phyloP scores from a whole-genome alignment of 92 coral and sea anemone species.

The Metridium senile region DNA sequence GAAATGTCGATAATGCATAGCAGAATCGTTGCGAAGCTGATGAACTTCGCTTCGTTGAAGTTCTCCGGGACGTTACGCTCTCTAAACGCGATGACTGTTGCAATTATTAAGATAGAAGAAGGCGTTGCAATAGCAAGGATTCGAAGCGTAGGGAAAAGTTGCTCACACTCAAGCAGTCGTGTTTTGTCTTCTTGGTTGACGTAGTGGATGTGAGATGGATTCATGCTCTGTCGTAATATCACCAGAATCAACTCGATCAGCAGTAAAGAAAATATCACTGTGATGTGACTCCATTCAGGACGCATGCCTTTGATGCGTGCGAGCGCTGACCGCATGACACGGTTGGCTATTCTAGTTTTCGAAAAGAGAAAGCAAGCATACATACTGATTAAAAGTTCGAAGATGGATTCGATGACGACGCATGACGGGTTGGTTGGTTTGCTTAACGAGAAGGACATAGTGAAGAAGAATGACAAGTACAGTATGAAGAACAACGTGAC shows the following conservation, averaged over 20 bases:
- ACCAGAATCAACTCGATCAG: slow-evolving; percentile 63
- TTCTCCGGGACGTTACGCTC: slow-evolving; percentile 81
- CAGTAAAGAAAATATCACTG: slow-evolving; percentile 43
- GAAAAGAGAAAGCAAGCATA: slow-evolving; percentile 71
- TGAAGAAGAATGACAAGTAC: slow-evolving; percentile 50
- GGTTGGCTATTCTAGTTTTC: slow-evolving; percentile 69
- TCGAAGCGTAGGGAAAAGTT: slow-evolving; percentile 57
- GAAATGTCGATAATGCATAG: slow-evolving; percentile 85
- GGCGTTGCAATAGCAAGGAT: slow-evolving; percentile 76
- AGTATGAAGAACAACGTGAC: slow-evolving; percentile 54
- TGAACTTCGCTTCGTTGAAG: slow-evolving; percentile 87
- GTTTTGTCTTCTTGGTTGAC: slow-evolving; percentile 64
- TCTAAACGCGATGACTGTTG: slow-evolving; percentile 78
- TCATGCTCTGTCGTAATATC: slow-evolving; percentile 66
- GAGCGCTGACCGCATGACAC: slow-evolving; percentile 55
- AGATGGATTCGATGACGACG: slow-evolving; percentile 42
- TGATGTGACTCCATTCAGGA: slow-evolving; percentile 42
- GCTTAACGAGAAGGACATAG: slow-evolving; percentile 48
- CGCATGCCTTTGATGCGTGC: slow-evolving; percentile 54
- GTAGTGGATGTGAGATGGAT: slow-evolving; percentile 53
- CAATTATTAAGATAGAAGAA: slow-evolving; percentile 58
- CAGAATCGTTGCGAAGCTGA: slow-evolving; percentile 90
- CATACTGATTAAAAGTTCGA: slow-evolving; percentile 43
- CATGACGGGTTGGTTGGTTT: slow-evolving; percentile 71
- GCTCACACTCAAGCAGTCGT: slow-evolving; percentile 81